These are phyloP conservation scores for Xylocopa sonorina DNA, from an alignment of 1,140 invertebrate species.

Conservation along the genomic window DNA sequence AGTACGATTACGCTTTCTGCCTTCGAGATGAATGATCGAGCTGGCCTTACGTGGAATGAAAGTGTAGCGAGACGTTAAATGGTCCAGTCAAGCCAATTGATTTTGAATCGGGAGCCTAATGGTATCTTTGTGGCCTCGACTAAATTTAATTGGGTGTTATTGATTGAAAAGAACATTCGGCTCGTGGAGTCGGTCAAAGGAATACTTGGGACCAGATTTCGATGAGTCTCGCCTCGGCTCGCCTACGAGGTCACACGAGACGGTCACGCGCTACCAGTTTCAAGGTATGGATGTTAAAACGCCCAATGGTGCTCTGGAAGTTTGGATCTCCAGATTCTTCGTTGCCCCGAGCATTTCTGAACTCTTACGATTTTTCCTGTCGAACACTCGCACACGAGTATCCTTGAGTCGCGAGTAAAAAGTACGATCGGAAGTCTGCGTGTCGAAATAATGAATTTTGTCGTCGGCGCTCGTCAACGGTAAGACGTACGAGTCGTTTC, in stretches of 20 bases:
- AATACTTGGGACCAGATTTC: conserved; percentile 41
- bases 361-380: neutral
- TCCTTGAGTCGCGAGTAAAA: no score
- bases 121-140: neutral
- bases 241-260: conserved; percentile 60
- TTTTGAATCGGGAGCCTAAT: neutral
- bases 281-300: conserved; percentile 62
- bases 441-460: neutral
- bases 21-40: neutral
- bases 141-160: neutral
- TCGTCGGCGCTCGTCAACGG: neutral
- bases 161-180: neutral
- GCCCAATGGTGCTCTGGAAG: conserved; percentile 25
- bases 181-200: neutral
- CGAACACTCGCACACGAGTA: no score
- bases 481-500: conserved; percentile 9
- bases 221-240: conserved; percentile 63
- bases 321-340: conserved; percentile 40
- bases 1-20: conserved; percentile 7
- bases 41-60: neutral
- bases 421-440: no score
- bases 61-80: neutral
- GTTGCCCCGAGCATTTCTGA: neutral
- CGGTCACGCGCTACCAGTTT: conserved; percentile 63
- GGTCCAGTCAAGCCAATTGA: neutral